Conservation (phyloP, 2,888 invertebrate genomes). For the Apeira syringaria region DNA sequence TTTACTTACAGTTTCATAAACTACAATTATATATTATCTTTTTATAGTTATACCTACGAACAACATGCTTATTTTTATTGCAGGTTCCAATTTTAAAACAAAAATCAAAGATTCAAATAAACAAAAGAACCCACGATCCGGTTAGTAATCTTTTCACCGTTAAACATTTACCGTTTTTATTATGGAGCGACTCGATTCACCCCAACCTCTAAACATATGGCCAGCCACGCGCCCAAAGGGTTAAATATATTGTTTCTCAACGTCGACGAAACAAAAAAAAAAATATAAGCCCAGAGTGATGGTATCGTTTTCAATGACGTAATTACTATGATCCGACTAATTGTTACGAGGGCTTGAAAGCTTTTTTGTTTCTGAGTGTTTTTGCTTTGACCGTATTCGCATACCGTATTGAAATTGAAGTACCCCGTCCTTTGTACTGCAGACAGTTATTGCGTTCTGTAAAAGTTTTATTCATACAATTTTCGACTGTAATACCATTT, state of each 20-base stretch:
- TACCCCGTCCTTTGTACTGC: conserved; percentile 49
- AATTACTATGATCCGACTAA: conserved; percentile 79
- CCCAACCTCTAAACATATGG: conserved; percentile 54
- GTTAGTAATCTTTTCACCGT: conserved; percentile 23
- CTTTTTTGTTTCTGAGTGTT: conserved; percentile 67
- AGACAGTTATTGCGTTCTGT: conserved; percentile 37
- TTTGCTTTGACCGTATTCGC: conserved; percentile 74
- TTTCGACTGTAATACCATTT: conserved; percentile 35
- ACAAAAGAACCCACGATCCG: conserved; percentile 7
- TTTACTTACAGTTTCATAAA: too few species aligned
- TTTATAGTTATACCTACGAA: too few species aligned
- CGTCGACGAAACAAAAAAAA: conserved; percentile 47
- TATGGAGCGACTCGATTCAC: conserved; percentile 40
- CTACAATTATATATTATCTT: too few species aligned
- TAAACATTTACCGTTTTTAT: conserved; percentile 42
- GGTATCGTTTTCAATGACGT: conserved; percentile 76
- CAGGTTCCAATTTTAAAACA: too few species aligned
- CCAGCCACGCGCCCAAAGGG: conserved; percentile 73
- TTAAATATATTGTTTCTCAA: conserved; percentile 57
- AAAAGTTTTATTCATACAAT: conserved; percentile 30
- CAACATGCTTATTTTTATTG: too few species aligned
- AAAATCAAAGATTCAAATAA: too few species aligned
- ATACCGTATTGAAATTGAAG: conserved; percentile 72
- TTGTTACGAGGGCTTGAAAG: conserved; percentile 62
- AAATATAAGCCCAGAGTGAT: conserved; percentile 63